A percentile compares a stretch with the other conserved stretches of the same genome.
Conservation (phyloP, 2,113 vertebrate species). For the Lophotis ruficrista region DNA sequence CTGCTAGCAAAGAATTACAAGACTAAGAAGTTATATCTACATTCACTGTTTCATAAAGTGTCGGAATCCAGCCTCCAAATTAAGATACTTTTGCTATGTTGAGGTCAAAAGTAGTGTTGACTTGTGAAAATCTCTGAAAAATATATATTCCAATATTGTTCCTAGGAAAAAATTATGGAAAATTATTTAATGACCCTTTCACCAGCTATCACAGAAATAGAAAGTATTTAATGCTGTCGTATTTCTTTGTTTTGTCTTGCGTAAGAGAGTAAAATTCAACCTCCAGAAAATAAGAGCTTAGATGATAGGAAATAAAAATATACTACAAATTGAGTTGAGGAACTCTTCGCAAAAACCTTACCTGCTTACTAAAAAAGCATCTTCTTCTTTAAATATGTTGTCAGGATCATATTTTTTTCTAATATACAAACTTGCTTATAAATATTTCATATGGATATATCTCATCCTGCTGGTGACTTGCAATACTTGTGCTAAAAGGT, state of each 20-base stretch:
- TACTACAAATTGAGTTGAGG: background rate
- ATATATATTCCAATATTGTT: too few species aligned
- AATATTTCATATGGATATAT: background rate
- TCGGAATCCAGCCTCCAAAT: background rate
- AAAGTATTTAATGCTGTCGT: background rate
- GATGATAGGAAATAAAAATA: background rate
- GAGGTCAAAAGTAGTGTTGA: background rate
- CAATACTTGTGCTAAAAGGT: background rate
- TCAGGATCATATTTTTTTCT: background rate
- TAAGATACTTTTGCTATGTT: background rate
- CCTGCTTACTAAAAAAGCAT: background rate
- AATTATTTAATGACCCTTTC: background rate
- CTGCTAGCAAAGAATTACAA: background rate
- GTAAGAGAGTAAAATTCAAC: background rate
- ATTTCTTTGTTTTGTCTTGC: background rate
- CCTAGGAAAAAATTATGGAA: accelerated
- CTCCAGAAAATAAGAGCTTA: background rate
- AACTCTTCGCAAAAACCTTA: background rate
- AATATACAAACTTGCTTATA: background rate
- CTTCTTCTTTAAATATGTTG: background rate
- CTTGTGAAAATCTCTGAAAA: background rate
- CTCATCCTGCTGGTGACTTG: background rate
- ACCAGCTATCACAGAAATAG: background rate
- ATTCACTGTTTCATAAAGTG: background rate
- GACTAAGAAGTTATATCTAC: background rate